Percentiles rank a stretch among this genome's conserved stretches.
Conservation (phyloP, 1,140 invertebrate species). For the Lysiphlebus fabarum region DNA sequence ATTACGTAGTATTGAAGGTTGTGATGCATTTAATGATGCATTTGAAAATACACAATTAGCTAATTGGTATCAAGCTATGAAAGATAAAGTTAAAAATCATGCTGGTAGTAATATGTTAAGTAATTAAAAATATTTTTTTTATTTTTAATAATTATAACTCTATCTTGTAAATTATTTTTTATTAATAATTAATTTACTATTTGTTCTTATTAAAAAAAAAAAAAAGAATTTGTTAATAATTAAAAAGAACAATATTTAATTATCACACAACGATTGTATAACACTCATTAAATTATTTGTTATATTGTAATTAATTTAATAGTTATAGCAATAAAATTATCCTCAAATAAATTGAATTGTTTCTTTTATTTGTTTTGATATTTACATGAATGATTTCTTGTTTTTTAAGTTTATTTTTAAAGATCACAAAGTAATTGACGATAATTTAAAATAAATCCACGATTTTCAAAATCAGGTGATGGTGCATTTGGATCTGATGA, state of each 20-base stretch:
- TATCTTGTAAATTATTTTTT: no score
- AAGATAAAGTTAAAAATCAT: slow-evolving; percentile 54
- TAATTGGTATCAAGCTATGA: slow-evolving; percentile 58
- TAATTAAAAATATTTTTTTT: slow-evolving; percentile 27
- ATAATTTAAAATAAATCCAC: slow-evolving; percentile 70
- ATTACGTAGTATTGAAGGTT: slow-evolving; percentile 93
- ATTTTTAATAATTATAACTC: no score
- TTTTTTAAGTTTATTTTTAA: slow-evolving; percentile 19
- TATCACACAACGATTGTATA: no score
- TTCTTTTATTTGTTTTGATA: no score
- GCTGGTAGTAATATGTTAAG: slow-evolving; percentile 42
- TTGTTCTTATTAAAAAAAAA: no score
- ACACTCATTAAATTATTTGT: slow-evolving; percentile 8
- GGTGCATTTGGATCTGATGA: slow-evolving; percentile 36
- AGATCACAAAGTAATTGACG: slow-evolving; percentile 63
- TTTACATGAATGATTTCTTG: slow-evolving; percentile 12
- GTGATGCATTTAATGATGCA: slow-evolving; percentile 84
- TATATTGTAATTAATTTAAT: slow-evolving; percentile 1
- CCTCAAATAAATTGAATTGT: no score
- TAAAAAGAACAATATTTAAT: no score
- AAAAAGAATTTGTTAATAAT: no score
- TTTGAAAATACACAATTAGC: slow-evolving; percentile 69
- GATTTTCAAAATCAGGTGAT: slow-evolving; percentile 63
- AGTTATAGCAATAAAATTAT: slow-evolving; percentile 1
- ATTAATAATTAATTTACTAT: no score